A percentile compares a stretch with the other conserved stretches of the same genome.
phyloP scores from a whole-genome alignment of 2,113 vertebrate species.

The Reinhardtius hippoglossoides region DNA sequence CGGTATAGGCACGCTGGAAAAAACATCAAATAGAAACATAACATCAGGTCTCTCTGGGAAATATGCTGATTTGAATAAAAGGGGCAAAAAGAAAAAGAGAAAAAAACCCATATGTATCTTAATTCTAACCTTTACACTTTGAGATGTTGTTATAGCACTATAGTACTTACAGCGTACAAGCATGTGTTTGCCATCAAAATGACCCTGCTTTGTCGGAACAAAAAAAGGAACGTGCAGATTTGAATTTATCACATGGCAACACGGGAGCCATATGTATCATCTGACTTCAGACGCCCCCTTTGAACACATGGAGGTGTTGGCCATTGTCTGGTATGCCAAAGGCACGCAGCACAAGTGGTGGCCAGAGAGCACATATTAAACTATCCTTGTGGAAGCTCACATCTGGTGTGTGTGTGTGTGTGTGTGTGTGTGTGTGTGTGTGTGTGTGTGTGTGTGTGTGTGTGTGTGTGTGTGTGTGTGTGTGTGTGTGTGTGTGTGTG shows the following conservation, averaged over 20 bases:
- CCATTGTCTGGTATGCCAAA: constrained; percentile 30
- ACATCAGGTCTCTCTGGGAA: constrained; percentile 54
- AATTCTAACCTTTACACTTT: constrained; percentile 8
- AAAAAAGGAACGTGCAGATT: constrained; percentile 53
- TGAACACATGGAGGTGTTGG: constrained; percentile 39
- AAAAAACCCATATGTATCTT: background rate
- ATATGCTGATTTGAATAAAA: constrained; percentile 43
- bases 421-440: no score
- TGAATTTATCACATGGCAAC: constrained; percentile 48
- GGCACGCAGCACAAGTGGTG: constrained; percentile 41
- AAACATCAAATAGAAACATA: constrained; percentile 63
- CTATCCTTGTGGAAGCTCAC: constrained; percentile 85
- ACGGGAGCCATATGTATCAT: constrained; percentile 52
- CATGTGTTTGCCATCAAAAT: constrained; percentile 52
- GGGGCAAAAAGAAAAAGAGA: background rate
- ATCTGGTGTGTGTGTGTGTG: constrained; percentile 85
- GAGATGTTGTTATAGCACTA: constrained; percentile 8
- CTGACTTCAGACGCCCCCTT: constrained; percentile 48
- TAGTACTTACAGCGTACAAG: constrained; percentile 5
- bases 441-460: no score
- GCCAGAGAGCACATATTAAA: constrained; percentile 61
- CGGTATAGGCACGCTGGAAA: constrained; percentile 17
- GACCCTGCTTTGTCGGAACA: constrained; percentile 25
- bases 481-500: no score
- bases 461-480: no score